Conservation (phyloP, 2,113 vertebrate genomes). For the Varanus komodoensis region DNA sequence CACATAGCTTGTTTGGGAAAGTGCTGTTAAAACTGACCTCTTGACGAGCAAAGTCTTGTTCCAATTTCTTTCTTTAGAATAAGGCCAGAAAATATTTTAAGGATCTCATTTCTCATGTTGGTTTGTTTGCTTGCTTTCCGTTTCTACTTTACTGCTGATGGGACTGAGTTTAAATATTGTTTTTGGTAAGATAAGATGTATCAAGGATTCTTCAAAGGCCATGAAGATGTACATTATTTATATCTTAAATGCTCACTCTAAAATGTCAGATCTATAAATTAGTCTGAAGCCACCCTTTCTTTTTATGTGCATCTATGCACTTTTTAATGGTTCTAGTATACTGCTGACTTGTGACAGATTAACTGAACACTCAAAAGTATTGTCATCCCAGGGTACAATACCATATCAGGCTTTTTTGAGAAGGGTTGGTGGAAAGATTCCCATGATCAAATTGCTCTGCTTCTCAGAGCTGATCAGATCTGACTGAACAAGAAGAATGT, state of each 20-base stretch:
- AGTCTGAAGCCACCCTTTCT: conserved; percentile 31
- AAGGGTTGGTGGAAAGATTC: not conserved
- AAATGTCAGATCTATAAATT: conserved; percentile 52
- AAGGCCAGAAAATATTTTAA: not conserved
- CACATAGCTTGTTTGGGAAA: not conserved
- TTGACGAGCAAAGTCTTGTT: not conserved
- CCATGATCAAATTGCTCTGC: not conserved
- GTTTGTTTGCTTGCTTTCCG: not conserved
- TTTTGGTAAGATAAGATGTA: not conserved
- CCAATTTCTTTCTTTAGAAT: not conserved
- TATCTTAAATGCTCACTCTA: conserved; percentile 49
- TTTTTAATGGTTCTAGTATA: not conserved
- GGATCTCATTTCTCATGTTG: not conserved
- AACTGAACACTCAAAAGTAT: not conserved
- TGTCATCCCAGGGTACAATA: not conserved
- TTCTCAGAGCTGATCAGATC: not conserved
- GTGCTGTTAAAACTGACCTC: not conserved
- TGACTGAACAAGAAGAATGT: not conserved
- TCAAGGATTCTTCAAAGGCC: conserved; percentile 48
- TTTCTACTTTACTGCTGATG: not conserved
- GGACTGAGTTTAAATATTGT: not conserved
- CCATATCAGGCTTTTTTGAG: not conserved
- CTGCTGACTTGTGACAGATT: not conserved
- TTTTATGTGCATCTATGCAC: accelerated
- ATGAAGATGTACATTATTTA: conserved; percentile 56